Evolutionary conservation across 2,888 invertebrate species (phyloP), one percentile per base, ranked within the genome.

Genomic region (Cerastis leucographa): DNA sequence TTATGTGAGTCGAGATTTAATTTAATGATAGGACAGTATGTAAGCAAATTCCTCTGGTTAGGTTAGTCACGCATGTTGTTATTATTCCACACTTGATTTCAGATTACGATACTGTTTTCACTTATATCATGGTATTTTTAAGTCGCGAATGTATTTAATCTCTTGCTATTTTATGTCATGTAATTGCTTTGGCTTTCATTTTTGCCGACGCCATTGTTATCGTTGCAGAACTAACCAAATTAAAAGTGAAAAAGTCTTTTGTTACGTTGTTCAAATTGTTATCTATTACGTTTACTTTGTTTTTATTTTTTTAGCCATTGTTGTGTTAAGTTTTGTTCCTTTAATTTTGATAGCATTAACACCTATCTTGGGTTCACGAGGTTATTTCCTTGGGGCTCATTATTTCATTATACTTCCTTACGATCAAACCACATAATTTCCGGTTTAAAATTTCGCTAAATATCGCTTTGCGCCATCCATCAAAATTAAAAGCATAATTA

Each of bases 81-180:
- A 80, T 87, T 88, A 85, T 88, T 87, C 75, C 54, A 67, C 73
- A 29, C 76, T 81, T 78, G 88, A 87, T 85, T 76, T n/a, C 67
- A 78, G 86, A 85, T 87, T 71, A 74, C 70, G 76, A 87, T 82
- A 71, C 69, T 62, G 59, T 84, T 87, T 80, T 77, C 76, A 78
- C 78, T 86, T 71, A 74, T 68, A 76, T 69, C 62, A 75, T 54
- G 51, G 29, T 69, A 66, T 68, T 73, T 78, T 83, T 78, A 54
- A 82, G 68, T 80, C 64, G 69, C 54, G 71, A 71, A 74, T 86
- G 71, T 83, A 35, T 76, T 73, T 74, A 67, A 81, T 80, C 72
- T 80, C 4, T 29, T 35, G 68, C 70, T 64, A 64, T 77, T 81
- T 75, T 61, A 12, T 61, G 64, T 72, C 66, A 44, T 65, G 70